Percentiles rank a stretch among this genome's conserved stretches.
phyloP scores from a whole-genome alignment of 2,797 vertebrate genomes.

The Geotrypetes seraphini region DNA sequence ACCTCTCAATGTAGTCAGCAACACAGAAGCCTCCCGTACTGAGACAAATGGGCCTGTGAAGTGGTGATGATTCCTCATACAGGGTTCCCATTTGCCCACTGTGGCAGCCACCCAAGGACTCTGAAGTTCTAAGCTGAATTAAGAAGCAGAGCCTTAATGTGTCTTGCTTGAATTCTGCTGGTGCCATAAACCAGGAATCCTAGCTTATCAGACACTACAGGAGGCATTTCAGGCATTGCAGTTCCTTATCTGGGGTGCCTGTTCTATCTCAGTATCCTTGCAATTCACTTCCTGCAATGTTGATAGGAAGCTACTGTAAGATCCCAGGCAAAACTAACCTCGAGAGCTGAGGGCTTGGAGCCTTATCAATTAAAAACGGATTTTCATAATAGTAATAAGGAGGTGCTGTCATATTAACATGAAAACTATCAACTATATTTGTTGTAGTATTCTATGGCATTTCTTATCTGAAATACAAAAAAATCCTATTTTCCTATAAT shows the following conservation, averaged over 20 bases:
- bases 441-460: too few species aligned
- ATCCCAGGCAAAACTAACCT: not conserved
- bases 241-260: conserved; percentile 39
- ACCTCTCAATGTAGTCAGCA: conserved; percentile 60
- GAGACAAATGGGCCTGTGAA: conserved; percentile 44
- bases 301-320: conserved; percentile 50
- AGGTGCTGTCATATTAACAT: too few species aligned
- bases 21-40: conserved; percentile 57
- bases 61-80: conserved; percentile 33
- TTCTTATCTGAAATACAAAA: too few species aligned
- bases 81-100: conserved; percentile 54
- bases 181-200: conserved; percentile 47
- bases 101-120: conserved; percentile 3
- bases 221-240: conserved; percentile 41
- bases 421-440: too few species aligned
- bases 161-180: conserved; percentile 31
- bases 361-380: too few species aligned
- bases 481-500: too few species aligned
- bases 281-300: conserved; percentile 61
- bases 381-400: too few species aligned
- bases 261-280: conserved; percentile 27
- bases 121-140: conserved; percentile 19
- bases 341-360: too few species aligned
- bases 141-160: conserved; percentile 13
- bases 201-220: conserved; percentile 51